Evolutionary conservation across 2,888 invertebrate genomes (phyloP).

Genomic region (Mamestra brassicae): DNA sequence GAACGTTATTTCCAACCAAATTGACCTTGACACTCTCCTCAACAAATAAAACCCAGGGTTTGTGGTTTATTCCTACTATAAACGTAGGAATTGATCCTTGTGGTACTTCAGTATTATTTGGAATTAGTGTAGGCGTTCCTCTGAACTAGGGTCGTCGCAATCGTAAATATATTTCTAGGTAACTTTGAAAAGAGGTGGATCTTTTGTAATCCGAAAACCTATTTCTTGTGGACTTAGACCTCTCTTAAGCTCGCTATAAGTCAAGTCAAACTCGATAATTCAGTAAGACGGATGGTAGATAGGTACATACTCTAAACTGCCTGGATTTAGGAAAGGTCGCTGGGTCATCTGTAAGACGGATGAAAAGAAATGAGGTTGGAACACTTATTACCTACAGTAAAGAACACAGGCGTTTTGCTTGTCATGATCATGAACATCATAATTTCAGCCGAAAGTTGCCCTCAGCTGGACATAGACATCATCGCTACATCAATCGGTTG

Average conservation of each 20-base stretch:
- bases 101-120: conserved; percentile 20
- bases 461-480: background rate
- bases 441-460: background rate
- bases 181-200: conserved; percentile 20
- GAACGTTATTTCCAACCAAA: conserved; percentile 28
- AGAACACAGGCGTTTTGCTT: background rate
- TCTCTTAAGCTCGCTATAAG: conserved; percentile 15
- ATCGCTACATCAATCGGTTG: background rate
- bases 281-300: conserved; percentile 12
- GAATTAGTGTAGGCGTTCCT: conserved; percentile 26
- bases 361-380: background rate
- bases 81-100: conserved; percentile 41
- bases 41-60: conserved; percentile 36
- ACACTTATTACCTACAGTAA: background rate
- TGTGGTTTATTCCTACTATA: conserved; percentile 34
- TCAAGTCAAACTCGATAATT: conserved; percentile 25
- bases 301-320: no score
- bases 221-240: conserved; percentile 14
- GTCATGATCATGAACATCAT: background rate
- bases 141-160: conserved; percentile 15
- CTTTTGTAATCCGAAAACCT: conserved; percentile 28
- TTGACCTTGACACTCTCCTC: conserved; percentile 14
- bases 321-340: no score
- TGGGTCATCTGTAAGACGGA: background rate
- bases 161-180: conserved; percentile 28